Conservation (phyloP, 2,113 vertebrate species). For the Pangasianodon hypophthalmus region DNA sequence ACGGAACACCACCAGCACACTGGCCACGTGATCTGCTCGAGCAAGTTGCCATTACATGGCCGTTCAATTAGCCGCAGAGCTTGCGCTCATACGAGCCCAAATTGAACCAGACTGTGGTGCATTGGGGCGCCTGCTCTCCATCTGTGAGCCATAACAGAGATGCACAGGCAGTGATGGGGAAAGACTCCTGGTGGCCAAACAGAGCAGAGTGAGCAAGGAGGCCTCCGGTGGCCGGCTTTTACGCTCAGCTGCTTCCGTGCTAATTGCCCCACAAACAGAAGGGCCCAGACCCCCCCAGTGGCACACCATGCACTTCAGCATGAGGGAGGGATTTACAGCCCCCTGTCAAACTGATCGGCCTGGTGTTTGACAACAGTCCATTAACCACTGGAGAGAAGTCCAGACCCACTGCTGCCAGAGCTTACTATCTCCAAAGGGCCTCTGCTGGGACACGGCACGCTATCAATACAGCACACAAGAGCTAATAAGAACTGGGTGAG, state of each 20-base stretch:
- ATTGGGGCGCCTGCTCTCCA: slow-evolving; percentile 55
- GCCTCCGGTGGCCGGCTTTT: slow-evolving; percentile 54
- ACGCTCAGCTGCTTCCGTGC: slow-evolving; percentile 52
- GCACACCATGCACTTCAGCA: slow-evolving; percentile 25
- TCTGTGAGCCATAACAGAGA: slow-evolving; percentile 58
- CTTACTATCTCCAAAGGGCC: slow-evolving; percentile 33
- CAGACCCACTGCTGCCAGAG: slow-evolving; percentile 38
- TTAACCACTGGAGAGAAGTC: slow-evolving; percentile 57
- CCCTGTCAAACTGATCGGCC: slow-evolving; percentile 54
- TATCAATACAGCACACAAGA: slow-evolving; percentile 61
- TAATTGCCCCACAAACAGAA: slow-evolving; percentile 59
- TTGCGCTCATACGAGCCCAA: slow-evolving; percentile 46
- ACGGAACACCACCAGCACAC: slow-evolving; percentile 30
- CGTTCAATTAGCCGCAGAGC: slow-evolving; percentile 54
- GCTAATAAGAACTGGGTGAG: slow-evolving; percentile 60
- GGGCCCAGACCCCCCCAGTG: slow-evolving; percentile 47
- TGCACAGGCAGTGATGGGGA: slow-evolving; percentile 53
- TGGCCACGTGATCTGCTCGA: slow-evolving; percentile 39
- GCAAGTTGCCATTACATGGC: slow-evolving; percentile 46
- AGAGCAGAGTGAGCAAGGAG: slow-evolving; percentile 14
- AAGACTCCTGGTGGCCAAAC: slow-evolving; percentile 49
- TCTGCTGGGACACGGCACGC: slow-evolving; percentile 56
- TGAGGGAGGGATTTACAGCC: slow-evolving; percentile 49
- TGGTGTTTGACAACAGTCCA: slow-evolving; percentile 61
- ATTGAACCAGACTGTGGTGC: slow-evolving; percentile 59